Evolutionary conservation across 2,113 vertebrate species (phyloP).

Genomic region (Chaetops frenatus): DNA sequence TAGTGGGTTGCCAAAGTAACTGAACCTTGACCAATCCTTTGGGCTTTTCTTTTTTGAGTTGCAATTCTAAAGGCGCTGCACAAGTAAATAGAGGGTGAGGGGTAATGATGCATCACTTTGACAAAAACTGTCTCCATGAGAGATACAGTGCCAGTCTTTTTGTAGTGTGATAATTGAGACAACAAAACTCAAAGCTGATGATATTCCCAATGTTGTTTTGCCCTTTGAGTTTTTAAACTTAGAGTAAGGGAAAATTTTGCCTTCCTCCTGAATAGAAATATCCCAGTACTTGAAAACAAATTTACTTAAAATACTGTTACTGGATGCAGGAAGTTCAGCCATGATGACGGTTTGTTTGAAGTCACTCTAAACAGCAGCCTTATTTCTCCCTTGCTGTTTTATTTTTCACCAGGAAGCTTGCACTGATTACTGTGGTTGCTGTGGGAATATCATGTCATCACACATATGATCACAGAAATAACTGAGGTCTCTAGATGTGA

Average conservation of each 20-base stretch:
- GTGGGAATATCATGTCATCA: background rate
- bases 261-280: background rate
- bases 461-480: background rate
- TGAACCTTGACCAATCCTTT: background rate
- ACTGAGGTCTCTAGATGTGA: background rate
- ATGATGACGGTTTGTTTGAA: background rate
- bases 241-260: background rate
- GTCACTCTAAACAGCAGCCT: background rate
- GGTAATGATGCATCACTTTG: background rate
- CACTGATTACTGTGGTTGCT: background rate
- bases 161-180: background rate
- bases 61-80: rapidly evolving
- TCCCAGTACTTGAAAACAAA: background rate
- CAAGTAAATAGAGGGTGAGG: background rate
- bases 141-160: background rate
- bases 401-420: background rate
- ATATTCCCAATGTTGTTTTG: background rate
- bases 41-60: background rate
- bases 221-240: background rate
- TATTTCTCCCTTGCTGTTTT: background rate
- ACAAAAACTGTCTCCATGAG: rapidly evolving
- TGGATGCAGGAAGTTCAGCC: background rate
- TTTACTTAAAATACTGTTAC: background rate
- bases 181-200: background rate
- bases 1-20: background rate